Base-by-base conservation (phyloP, 2,113 vertebrate genomes). In the Lagopus leucura region DNA sequence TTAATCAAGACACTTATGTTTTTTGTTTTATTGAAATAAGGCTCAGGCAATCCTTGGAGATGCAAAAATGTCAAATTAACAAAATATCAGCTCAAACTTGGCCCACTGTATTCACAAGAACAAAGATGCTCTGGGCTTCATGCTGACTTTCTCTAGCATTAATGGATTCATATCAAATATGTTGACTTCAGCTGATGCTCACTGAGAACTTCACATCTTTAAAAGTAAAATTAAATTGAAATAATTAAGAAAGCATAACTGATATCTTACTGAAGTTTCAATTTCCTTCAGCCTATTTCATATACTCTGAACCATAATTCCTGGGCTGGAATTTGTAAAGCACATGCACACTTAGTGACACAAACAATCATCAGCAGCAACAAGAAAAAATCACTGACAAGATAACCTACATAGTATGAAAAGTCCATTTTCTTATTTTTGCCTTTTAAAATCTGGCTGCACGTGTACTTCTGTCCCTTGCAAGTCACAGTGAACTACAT, bases 401-500 rank as follows among this genome's bases (percentile, higher is more conserved):
- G 8, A 27, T 67, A 61, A 50, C 77, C 13, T 66, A 6, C 38
- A 47, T 11, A 3, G 17, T 52, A 77, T 15, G 16, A 48, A 50
- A 89, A 85, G 16, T 30, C 63, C 57, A 60, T 5, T 4, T 43
- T 34, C 42, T 43, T n/a, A 20, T 50, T 55, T 34, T 69, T 48
- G 4, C 63, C 61, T 74, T 28, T 40, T 40, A 16, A 38, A 2
- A 52, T 84, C 43, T 55, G 38, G 2, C 42, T 92, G 24, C 92
- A 16, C 75, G 84, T 57, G 30, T 45, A 13, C n/a, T 90, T 20
- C 27, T 81, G 9, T 60, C 36, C 34, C 48, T 94, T 76, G 43
- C 69, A 95, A 94, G 61, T 91, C 70, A 80, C 52, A 71, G 69
- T 7, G 64, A 93, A 93, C 79, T 64, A 77, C 80, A 60, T 64